phyloP scores from a whole-genome alignment of 1,140 invertebrate species.

The Hyphantria cunea region DNA sequence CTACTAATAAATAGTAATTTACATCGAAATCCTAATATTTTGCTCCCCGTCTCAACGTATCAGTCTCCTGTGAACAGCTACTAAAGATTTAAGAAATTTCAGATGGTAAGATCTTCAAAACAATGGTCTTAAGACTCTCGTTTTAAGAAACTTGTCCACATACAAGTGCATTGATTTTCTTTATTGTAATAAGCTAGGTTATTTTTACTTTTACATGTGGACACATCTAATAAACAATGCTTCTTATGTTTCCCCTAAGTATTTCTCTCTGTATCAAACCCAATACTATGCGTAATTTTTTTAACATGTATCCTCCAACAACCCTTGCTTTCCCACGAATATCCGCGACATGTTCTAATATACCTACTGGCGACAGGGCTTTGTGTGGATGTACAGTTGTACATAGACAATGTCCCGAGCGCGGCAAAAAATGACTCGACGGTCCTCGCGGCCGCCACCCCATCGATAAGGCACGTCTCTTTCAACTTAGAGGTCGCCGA shows the following conservation, averaged over 20 bases:
- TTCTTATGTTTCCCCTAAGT: too few species aligned
- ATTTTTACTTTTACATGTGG: too few species aligned
- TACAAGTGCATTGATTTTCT: too few species aligned
- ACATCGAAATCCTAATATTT: too few species aligned
- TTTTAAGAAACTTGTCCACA: too few species aligned
- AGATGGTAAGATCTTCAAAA: too few species aligned
- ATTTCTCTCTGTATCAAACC: slow-evolving; percentile 21
- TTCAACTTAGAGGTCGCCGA: slow-evolving; percentile 19
- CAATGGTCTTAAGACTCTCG: too few species aligned
- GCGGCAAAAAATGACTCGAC: slow-evolving; percentile 20
- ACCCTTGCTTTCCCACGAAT: slow-evolving; percentile 44
- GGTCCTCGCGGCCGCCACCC: slow-evolving; percentile 4
- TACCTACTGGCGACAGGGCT: slow-evolving; percentile 3
- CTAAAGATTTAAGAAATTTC: too few species aligned
- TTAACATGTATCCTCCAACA: slow-evolving; percentile 28
- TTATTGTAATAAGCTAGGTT: too few species aligned
- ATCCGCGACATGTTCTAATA: slow-evolving; percentile 30
- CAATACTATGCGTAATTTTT: slow-evolving; percentile 32
- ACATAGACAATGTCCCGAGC: slow-evolving; percentile 19
- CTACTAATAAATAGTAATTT: too few species aligned
- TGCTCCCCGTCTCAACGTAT: too few species aligned
- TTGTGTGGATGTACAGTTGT: slow-evolving; percentile 20
- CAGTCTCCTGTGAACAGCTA: slow-evolving; percentile 42
- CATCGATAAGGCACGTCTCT: slow-evolving; percentile 44
- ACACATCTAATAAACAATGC: too few species aligned